A percentile compares a stretch with the other conserved stretches of the same genome.
These are phyloP conservation scores for Sisyra nigra DNA, from an alignment of 2,888 invertebrate genomes.

Conservation along the genomic window DNA sequence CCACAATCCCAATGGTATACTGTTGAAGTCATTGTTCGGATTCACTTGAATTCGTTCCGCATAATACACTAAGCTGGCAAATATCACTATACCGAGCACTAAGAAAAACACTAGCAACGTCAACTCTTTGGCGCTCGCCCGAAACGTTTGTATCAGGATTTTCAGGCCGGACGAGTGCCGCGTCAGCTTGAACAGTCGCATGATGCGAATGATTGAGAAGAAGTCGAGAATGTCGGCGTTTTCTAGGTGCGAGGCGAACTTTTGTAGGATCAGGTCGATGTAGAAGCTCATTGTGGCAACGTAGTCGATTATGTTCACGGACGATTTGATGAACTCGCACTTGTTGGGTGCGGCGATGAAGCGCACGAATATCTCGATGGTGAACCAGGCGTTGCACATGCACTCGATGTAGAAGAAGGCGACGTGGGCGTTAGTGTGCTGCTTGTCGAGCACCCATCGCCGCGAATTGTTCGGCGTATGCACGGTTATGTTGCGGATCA, in stretches of 20 bases:
- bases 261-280: slow-evolving; percentile 79
- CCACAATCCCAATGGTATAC: slow-evolving; percentile 95
- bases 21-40: slow-evolving; percentile 94
- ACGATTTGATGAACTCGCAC: slow-evolving; percentile 86
- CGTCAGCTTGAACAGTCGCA: slow-evolving; percentile 93
- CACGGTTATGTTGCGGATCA: slow-evolving; percentile 66
- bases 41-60: slow-evolving; percentile 92
- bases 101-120: slow-evolving; percentile 94
- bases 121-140: slow-evolving; percentile 93
- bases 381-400: slow-evolving; percentile 99
- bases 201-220: slow-evolving; percentile 93
- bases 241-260: slow-evolving; percentile 79
- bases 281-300: slow-evolving; percentile 98
- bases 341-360: slow-evolving; percentile 90
- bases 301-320: slow-evolving; percentile 98
- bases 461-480: slow-evolving; percentile 56
- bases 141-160: slow-evolving; percentile 94
- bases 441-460: slow-evolving; percentile 73
- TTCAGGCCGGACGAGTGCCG: slow-evolving; percentile 95
- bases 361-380: slow-evolving; percentile 71
- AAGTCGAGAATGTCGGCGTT: slow-evolving; percentile 95
- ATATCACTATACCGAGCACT: slow-evolving; percentile 93
- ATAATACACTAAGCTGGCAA: slow-evolving; percentile 95
- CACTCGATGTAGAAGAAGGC: slow-evolving; percentile 98
- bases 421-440: slow-evolving; percentile 85